These are phyloP conservation scores for Ferdinandea cuprea DNA, from an alignment of 2,888 invertebrate genomes.

Conservation along the genomic window DNA sequence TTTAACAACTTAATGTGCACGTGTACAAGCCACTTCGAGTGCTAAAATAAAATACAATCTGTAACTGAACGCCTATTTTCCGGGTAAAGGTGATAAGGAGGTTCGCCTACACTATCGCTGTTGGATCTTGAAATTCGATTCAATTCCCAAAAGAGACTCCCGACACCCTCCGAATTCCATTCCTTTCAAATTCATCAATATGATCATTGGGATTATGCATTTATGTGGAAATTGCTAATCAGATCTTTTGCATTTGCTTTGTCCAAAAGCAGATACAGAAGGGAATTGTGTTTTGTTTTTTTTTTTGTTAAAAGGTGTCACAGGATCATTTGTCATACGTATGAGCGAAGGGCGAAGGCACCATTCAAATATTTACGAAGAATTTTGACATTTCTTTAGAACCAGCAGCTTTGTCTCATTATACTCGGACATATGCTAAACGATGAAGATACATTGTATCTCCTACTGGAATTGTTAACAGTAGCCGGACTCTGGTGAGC, in stretches of 20 bases:
- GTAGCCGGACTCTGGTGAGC: constrained; percentile 15
- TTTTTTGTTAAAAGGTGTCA: constrained; percentile 1
- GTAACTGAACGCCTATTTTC: constrained; percentile 20
- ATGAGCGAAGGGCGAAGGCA: background rate
- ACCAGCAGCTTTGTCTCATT: background rate
- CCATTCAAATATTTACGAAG: constrained; percentile 21
- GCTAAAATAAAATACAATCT: background rate
- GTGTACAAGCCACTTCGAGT: constrained; percentile 7
- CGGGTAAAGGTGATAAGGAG: constrained; percentile 5
- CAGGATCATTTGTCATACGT: constrained; percentile 32
- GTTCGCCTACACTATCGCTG: background rate
- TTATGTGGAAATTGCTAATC: constrained; percentile 46
- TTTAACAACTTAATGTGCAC: too few relatives aligned
- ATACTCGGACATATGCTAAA: constrained; percentile 38
- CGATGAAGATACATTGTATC: constrained; percentile 13
- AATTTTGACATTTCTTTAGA: constrained; percentile 31
- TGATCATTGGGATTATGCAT: constrained; percentile 9
- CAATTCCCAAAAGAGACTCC: background rate
- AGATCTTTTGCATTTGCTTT: constrained; percentile 20
- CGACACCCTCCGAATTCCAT: background rate
- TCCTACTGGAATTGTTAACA: constrained; percentile 59
- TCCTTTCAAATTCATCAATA: background rate
- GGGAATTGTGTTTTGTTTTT: background rate
- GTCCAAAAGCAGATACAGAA: background rate
- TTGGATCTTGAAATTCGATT: background rate